These are phyloP conservation scores for Polydrusus cervinus DNA, from an alignment of 2,888 invertebrate genomes.

Conservation along the genomic window DNA sequence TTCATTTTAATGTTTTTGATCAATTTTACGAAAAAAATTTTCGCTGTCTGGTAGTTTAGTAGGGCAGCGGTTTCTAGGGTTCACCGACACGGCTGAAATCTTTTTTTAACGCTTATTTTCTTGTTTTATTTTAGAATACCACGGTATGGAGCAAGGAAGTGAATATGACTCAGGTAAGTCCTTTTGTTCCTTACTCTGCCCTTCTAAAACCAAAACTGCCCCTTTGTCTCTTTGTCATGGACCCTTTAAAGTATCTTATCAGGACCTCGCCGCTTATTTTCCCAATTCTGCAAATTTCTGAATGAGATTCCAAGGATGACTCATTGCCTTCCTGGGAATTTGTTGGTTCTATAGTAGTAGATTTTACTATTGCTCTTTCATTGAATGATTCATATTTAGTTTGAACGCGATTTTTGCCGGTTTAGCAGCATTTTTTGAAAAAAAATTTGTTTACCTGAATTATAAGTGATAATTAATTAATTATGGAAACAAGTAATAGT, in stretches of 20 bases:
- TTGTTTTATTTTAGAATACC: constrained; percentile 79
- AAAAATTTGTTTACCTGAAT: constrained; percentile 44
- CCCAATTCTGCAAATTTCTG: constrained; percentile 56
- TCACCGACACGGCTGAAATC: neutral
- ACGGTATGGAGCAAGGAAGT: constrained; percentile 87
- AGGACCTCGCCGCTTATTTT: constrained; percentile 14
- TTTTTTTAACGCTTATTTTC: constrained; percentile 33
- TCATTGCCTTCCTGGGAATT: constrained; percentile 64
- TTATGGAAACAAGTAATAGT: constrained; percentile 54
- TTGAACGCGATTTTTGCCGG: constrained; percentile 58
- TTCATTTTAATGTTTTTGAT: constrained; percentile 60
- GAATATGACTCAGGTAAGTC: constrained; percentile 87
- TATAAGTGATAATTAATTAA: constrained; percentile 52
- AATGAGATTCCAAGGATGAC: constrained; percentile 64
- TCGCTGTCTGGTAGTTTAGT: constrained; percentile 24
- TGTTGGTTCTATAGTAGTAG: constrained; percentile 58
- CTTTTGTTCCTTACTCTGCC: constrained; percentile 27
- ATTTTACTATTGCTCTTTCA: constrained; percentile 63
- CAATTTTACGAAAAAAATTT: constrained; percentile 58
- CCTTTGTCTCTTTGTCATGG: constrained; percentile 42
- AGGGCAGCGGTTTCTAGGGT: constrained; percentile 28
- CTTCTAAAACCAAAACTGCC: constrained; percentile 26
- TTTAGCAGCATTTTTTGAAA: constrained; percentile 56
- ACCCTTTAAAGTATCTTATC: constrained; percentile 11
- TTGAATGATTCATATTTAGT: constrained; percentile 64